Conservation (phyloP, 2,888 invertebrate genomes). For the Trichacis sp. region DNA sequence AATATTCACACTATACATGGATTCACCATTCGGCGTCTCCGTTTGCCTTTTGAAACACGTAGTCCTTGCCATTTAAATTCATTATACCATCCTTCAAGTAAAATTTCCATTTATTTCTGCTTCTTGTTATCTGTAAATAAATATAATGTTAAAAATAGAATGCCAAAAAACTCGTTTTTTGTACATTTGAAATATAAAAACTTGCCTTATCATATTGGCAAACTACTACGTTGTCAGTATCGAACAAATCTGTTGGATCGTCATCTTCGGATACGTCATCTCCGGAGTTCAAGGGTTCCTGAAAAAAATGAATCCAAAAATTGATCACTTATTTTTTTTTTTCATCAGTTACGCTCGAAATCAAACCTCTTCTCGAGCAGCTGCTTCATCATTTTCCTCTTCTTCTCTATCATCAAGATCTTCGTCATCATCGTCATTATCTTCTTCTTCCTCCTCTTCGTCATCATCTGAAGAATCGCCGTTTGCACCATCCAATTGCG, state of each 20-base stretch:
- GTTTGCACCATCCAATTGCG: constrained; percentile 75
- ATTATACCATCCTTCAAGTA: constrained; percentile 99
- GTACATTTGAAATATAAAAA: not conserved
- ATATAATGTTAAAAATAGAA: not conserved
- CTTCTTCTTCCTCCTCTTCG: constrained; percentile 79
- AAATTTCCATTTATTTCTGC: constrained; percentile 99
- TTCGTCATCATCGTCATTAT: constrained; percentile 70
- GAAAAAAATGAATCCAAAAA: no score
- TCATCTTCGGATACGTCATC: constrained; percentile 99
- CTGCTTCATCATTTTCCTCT: constrained; percentile 67
- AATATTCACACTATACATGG: not conserved
- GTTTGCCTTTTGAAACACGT: constrained; percentile 97
- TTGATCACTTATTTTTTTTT: no score
- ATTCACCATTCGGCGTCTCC: constrained; percentile 99
- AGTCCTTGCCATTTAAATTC: constrained; percentile 98
- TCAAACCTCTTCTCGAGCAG: constrained; percentile 63
- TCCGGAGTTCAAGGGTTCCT: constrained; percentile 95
- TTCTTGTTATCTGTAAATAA: constrained; percentile 87
- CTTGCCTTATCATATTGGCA: constrained; percentile 98
- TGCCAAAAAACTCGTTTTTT: constrained; percentile 9
- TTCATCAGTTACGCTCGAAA: no score
- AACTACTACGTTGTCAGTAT: constrained; percentile 99
- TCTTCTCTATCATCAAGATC: constrained; percentile 70
- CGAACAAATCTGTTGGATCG: constrained; percentile 93
- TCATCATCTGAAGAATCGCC: constrained; percentile 82